A percentile compares a stretch with the other conserved stretches of the same genome.
Conservation (phyloP, 2,797 vertebrate species). For the Periophthalmus magnuspinnatus region DNA sequence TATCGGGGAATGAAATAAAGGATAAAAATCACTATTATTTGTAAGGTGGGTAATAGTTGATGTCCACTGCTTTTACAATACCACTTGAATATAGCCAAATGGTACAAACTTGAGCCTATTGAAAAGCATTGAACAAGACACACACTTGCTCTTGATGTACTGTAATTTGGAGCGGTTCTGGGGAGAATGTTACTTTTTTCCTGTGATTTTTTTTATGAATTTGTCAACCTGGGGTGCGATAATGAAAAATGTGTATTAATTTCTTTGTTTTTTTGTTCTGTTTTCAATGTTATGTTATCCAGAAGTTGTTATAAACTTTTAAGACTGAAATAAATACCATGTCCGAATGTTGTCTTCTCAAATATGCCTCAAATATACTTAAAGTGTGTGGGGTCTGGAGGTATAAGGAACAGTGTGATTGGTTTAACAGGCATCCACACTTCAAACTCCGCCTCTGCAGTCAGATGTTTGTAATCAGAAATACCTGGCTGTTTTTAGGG, state of each 20-base stretch:
- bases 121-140: slow-evolving; percentile 17
- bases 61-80: slow-evolving; percentile 35
- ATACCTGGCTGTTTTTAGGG: no score
- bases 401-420: no score
- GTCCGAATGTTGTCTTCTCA: slow-evolving; percentile 42
- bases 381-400: background rate
- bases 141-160: slow-evolving; percentile 37
- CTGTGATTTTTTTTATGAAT: slow-evolving; percentile 67
- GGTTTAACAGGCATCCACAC: no score
- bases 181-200: slow-evolving; percentile 39
- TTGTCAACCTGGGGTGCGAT: slow-evolving; percentile 67
- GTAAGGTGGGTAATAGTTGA: slow-evolving; percentile 34
- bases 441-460: no score
- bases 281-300: slow-evolving; percentile 79
- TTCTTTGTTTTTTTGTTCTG: slow-evolving; percentile 45
- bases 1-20: slow-evolving; percentile 42
- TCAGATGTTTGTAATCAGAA: no score
- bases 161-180: slow-evolving; percentile 52
- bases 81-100: slow-evolving; percentile 35
- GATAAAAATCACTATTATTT: slow-evolving; percentile 18
- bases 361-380: background rate
- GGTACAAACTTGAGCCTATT: slow-evolving; percentile 12
- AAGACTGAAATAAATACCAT: slow-evolving; percentile 84
- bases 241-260: slow-evolving; percentile 61
- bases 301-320: slow-evolving; percentile 79